phyloP scores from a whole-genome alignment of 1,140 invertebrate species.

The Nixonia krombeini region DNA sequence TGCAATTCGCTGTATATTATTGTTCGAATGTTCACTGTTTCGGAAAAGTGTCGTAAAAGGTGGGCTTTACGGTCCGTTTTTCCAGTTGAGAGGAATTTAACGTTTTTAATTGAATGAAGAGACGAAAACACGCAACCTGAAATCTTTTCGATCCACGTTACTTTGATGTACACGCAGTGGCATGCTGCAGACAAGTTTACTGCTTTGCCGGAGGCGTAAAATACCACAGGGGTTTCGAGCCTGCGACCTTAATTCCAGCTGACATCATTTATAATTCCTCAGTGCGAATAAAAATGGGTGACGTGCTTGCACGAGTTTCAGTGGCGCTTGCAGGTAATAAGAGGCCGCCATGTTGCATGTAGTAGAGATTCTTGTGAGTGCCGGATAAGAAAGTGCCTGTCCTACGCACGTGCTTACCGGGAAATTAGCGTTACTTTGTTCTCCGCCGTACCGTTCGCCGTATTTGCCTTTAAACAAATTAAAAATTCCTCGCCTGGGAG shows the following conservation, averaged over 20 bases:
- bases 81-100: background rate
- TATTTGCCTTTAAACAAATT: too few species aligned
- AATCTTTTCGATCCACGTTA: background rate
- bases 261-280: constrained; percentile 39
- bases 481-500: too few species aligned
- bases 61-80: background rate
- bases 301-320: constrained; percentile 33
- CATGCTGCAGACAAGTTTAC: constrained; percentile 6
- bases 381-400: constrained; percentile 39
- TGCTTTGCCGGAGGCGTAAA: constrained; percentile 19
- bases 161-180: background rate
- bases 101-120: background rate
- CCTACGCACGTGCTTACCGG: constrained; percentile 32
- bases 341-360: constrained; percentile 29
- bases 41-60: background rate
- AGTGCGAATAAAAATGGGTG: constrained; percentile 46
- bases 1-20: too few species aligned
- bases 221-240: constrained; percentile 32
- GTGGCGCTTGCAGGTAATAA: constrained; percentile 32
- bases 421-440: constrained; percentile 30
- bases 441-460: constrained; percentile 30
- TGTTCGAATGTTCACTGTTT: constrained; percentile 10
- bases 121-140: background rate
- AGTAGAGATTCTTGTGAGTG: constrained; percentile 48
- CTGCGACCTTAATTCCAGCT: constrained; percentile 30